Percentiles rank a stretch among this genome's conserved stretches.
These are phyloP conservation scores for Danionella dracula DNA, from an alignment of 2,797 vertebrate genomes.

Conservation along the genomic window DNA sequence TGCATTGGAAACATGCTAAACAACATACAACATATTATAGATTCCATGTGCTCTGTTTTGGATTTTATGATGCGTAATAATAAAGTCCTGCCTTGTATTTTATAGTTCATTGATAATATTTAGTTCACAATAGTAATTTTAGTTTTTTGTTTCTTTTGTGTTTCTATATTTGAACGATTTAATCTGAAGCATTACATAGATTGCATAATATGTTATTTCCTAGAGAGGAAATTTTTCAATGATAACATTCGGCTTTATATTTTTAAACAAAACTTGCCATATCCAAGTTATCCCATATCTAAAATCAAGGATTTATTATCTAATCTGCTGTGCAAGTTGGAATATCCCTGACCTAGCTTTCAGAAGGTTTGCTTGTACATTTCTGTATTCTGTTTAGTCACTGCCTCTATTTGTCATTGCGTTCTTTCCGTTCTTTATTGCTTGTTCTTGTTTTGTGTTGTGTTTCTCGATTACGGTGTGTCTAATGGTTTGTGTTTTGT, in stretches of 20 bases:
- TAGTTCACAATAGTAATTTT: not conserved
- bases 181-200: not conserved
- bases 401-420: not conserved
- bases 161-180: not conserved
- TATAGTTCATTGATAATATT: not conserved
- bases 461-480: slow-evolving; percentile 16
- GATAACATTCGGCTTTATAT: not conserved
- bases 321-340: not conserved
- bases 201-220: not conserved
- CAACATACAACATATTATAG: not conserved
- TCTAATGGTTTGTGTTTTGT: slow-evolving; percentile 36
- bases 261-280: not conserved
- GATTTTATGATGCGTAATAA: not conserved
- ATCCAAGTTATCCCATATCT: too few species aligned
- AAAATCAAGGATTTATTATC: not conserved
- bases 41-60: not conserved
- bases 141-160: not conserved
- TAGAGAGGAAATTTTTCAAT: not conserved
- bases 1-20: slow-evolving; percentile 52
- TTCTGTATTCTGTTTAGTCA: not conserved
- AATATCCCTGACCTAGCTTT: not conserved
- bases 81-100: too few species aligned
- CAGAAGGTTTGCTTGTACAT: not conserved
- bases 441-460: not conserved
- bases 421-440: slow-evolving; percentile 22